Conservation (phyloP, 2,888 invertebrate genomes). For the Oxycera nigricornis region DNA sequence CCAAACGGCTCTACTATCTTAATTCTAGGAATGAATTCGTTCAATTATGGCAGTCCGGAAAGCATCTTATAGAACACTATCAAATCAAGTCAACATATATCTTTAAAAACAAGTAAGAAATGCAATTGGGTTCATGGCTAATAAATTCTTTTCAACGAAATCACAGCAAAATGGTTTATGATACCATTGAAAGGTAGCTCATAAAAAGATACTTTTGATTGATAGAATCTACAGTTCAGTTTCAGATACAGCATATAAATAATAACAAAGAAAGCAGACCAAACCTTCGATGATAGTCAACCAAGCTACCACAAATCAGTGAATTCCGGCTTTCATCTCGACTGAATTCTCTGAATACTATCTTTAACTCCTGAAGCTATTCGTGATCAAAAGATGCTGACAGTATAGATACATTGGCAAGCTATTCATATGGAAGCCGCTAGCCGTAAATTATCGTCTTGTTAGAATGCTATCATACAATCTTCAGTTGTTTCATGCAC, state of each 20-base stretch:
- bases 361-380: constrained; percentile 18
- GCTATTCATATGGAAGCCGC: neutral
- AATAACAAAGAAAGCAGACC: neutral
- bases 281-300: neutral
- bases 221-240: neutral
- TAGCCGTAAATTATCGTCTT: constrained; percentile 34
- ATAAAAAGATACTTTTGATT: neutral
- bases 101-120: too few species aligned
- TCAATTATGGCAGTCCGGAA: too few species aligned
- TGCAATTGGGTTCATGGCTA: too few species aligned
- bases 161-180: too few species aligned
- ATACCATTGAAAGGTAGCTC: neutral
- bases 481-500: neutral
- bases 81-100: too few species aligned
- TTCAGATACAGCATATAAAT: neutral
- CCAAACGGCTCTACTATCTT: too few species aligned
- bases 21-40: too few species aligned
- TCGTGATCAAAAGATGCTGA: constrained; percentile 22
- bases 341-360: neutral
- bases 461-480: constrained; percentile 18
- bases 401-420: neutral
- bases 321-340: constrained; percentile 3
- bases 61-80: too few species aligned
- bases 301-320: too few species aligned
- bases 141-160: too few species aligned